Evolutionary conservation across 2,113 vertebrate genomes (phyloP).

Genomic region (Oplegnathus fasciatus): DNA sequence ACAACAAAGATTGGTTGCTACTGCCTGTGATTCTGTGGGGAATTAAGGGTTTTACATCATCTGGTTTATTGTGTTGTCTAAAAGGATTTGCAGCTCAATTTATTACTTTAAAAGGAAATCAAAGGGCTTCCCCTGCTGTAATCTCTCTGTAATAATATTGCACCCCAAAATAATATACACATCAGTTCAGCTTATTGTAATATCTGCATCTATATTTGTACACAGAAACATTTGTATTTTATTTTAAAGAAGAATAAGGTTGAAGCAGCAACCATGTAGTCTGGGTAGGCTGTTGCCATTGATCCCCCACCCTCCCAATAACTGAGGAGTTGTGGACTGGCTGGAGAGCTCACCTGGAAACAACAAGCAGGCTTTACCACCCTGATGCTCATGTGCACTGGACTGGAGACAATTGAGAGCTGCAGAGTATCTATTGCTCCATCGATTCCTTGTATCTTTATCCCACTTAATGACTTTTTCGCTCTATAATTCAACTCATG

Average conservation of each 20-base stretch:
- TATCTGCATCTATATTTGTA: conserved; percentile 18
- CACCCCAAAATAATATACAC: not conserved
- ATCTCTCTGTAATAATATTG: not conserved
- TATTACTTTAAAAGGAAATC: conserved; percentile 44
- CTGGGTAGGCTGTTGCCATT: conserved; percentile 37
- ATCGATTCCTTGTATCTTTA: conserved; percentile 81
- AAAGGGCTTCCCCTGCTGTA: conserved; percentile 22
- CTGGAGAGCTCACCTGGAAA: conserved; percentile 79
- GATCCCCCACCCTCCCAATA: conserved; percentile 52
- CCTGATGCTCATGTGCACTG: conserved; percentile 73
- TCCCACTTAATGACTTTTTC: conserved; percentile 76
- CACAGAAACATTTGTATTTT: not conserved
- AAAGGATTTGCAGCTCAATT: conserved; percentile 62
- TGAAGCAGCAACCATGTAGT: conserved; percentile 13
- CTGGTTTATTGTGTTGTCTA: conserved; percentile 63
- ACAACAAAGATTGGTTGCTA: conserved; percentile 54
- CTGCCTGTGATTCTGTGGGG: conserved; percentile 56
- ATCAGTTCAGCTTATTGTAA: not conserved
- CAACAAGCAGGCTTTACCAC: conserved; percentile 60
- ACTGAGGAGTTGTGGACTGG: conserved; percentile 50
- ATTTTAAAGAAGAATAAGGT: conserved; percentile 4
- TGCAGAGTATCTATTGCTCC: conserved; percentile 68
- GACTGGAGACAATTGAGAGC: conserved; percentile 72
- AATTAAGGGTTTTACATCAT: conserved; percentile 69
- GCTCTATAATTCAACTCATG: conserved; percentile 73